Conservation (phyloP, 2,888 invertebrate species). For the Lasioglossum vierecki region DNA sequence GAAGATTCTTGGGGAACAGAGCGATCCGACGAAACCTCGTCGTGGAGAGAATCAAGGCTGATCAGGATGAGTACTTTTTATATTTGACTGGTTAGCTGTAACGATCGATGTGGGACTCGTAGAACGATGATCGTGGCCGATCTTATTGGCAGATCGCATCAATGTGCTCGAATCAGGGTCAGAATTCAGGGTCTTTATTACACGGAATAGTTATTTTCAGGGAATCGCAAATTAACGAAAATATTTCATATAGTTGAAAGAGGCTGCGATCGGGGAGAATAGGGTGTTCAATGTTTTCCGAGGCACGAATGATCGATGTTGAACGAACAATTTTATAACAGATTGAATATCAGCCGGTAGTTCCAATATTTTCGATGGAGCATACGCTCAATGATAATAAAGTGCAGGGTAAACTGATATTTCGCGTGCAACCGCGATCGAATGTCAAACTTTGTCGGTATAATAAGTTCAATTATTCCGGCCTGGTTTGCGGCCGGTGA, state of each 20-base stretch:
- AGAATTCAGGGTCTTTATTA: background rate
- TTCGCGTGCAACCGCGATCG: background rate
- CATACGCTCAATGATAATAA: background rate
- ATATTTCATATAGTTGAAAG: background rate
- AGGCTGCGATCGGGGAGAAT: background rate
- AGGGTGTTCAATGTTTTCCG: background rate
- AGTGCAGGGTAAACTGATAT: background rate
- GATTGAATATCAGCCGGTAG: background rate
- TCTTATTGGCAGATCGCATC: background rate
- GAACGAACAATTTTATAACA: background rate
- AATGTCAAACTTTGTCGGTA: background rate
- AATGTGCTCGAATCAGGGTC: conserved; percentile 49
- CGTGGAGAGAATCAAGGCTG: conserved; percentile 46
- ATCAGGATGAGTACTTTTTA: conserved; percentile 66
- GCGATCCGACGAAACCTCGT: conserved; percentile 17
- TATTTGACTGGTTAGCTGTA: conserved; percentile 52
- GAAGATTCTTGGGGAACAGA: conserved; percentile 41
- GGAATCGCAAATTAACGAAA: background rate
- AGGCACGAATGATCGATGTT: background rate
- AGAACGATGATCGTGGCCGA: background rate
- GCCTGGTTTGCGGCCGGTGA: background rate
- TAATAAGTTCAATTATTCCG: background rate
- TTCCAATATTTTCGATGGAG: background rate
- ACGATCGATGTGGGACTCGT: conserved; percentile 29
- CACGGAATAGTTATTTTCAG: background rate